These are phyloP conservation scores for Poeciliopsis gracilis DNA, from an alignment of 2,797 vertebrate species.

Conservation along the genomic window DNA sequence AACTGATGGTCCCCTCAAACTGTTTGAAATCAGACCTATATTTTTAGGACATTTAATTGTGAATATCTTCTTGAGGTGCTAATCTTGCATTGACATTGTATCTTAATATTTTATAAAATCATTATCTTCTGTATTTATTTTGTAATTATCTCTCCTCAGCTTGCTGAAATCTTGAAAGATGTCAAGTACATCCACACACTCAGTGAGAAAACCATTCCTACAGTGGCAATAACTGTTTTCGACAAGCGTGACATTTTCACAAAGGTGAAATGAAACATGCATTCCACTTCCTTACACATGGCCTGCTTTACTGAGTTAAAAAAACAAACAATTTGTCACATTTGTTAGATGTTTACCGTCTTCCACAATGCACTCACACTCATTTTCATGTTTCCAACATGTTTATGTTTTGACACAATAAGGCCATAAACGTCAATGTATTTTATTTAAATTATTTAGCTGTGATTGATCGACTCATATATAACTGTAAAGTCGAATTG, in stretches of 20 bases:
- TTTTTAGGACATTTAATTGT: not conserved
- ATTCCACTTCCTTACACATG: not conserved
- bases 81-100: not conserved
- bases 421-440: not conserved
- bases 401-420: not conserved
- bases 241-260: constrained; percentile 80
- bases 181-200: constrained; percentile 84
- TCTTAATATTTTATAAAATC: constrained; percentile 1
- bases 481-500: not conserved
- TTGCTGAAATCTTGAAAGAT: constrained; percentile 84
- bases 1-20: not conserved
- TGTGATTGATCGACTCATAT: not conserved
- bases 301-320: not conserved
- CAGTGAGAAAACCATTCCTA: constrained; percentile 76
- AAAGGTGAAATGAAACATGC: constrained; percentile 75
- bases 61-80: not conserved
- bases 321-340: not conserved
- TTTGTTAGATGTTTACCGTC: not conserved
- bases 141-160: constrained; percentile 62
- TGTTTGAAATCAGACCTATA: not conserved
- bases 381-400: not conserved
- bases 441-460: not conserved
- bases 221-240: constrained; percentile 79
- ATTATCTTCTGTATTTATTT: not conserved
- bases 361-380: not conserved